Conservation (phyloP, 2,797 vertebrate genomes). For the Xiphorhynchus erythropygius region DNA sequence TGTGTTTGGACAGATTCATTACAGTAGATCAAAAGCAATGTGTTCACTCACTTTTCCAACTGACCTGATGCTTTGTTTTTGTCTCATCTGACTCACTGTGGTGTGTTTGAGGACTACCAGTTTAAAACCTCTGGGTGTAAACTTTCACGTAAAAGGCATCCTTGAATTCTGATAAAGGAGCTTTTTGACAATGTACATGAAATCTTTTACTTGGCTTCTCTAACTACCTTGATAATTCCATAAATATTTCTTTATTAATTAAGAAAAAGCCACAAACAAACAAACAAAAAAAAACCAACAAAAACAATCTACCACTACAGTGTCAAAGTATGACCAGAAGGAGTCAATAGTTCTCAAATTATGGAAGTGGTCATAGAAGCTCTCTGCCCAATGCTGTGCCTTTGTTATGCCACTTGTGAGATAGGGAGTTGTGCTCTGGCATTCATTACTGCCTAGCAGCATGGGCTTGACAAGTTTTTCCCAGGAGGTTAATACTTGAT, state of each 20-base stretch:
- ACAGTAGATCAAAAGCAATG: background rate
- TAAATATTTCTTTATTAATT: background rate
- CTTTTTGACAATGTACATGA: background rate
- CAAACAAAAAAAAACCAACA: too few species aligned
- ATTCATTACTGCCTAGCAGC: background rate
- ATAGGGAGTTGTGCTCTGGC: background rate
- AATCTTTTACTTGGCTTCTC: background rate
- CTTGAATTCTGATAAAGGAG: background rate
- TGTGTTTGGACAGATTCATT: rapidly evolving
- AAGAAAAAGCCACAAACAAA: background rate
- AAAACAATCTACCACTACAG: background rate
- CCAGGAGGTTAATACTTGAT: background rate
- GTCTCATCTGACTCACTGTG: background rate
- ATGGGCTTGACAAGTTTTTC: background rate
- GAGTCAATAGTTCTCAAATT: background rate
- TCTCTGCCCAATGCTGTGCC: background rate
- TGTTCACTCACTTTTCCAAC: background rate
- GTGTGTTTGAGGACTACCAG: background rate
- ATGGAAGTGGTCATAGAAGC: background rate
- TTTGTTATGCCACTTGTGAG: background rate
- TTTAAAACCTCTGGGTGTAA: background rate
- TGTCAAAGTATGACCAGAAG: background rate
- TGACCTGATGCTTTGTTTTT: background rate
- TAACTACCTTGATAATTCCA: background rate
- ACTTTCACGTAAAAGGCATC: background rate